Evolutionary conservation across 2,113 vertebrate genomes (phyloP).

Genomic region (Festucalex cinctus): DNA sequence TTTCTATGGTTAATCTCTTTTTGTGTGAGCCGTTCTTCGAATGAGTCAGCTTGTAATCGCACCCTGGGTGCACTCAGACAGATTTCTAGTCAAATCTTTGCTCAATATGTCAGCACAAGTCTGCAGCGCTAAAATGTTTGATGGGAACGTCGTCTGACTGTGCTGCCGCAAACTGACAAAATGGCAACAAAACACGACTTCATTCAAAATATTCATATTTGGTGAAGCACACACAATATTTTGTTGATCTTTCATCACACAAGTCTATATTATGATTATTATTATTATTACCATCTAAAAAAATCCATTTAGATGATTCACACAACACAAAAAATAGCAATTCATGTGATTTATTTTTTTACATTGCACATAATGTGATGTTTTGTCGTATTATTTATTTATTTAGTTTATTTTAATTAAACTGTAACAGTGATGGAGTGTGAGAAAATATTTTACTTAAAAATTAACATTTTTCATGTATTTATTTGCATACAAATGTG

Average conservation of each 20-base stretch:
- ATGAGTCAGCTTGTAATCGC: slow-evolving; percentile 45
- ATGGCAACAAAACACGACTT: slow-evolving; percentile 49
- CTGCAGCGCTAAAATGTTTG: slow-evolving; percentile 37
- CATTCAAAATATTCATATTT: neutral
- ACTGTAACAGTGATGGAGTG: too few species aligned
- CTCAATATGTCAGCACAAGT: slow-evolving; percentile 27
- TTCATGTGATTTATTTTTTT: neutral
- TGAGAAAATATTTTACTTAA: neutral
- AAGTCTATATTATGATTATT: too few species aligned
- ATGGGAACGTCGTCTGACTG: slow-evolving; percentile 33
- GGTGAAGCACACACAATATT: too few species aligned
- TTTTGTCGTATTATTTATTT: neutral
- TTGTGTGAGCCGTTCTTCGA: slow-evolving; percentile 25
- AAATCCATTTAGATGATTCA: neutral
- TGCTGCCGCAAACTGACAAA: slow-evolving; percentile 37
- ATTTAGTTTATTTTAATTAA: neutral
- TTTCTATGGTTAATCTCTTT: neutral
- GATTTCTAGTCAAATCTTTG: slow-evolving; percentile 40
- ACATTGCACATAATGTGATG: neutral
- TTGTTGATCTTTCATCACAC: too few species aligned
- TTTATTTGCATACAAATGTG: neutral
- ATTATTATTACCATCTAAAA: too few species aligned
- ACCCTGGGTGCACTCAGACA: slow-evolving; percentile 34
- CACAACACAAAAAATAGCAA: neutral
- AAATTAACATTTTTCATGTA: neutral